A percentile compares a stretch with the other conserved stretches of the same genome.
Conservation (phyloP, 2,113 vertebrate genomes). For the Chamaea fasciata region DNA sequence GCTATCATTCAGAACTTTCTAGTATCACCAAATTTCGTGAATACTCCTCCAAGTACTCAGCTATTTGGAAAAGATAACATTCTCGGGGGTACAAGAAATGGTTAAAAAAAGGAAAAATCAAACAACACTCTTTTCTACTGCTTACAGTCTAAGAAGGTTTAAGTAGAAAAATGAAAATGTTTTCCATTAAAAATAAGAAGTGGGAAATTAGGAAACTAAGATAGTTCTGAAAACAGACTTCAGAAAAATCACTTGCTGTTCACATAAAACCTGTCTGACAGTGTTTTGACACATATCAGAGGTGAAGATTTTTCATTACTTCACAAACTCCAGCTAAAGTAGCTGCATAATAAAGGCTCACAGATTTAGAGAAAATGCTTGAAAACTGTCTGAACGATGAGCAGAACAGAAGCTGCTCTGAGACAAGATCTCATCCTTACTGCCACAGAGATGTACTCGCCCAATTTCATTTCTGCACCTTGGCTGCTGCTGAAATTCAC, state of each 20-base stretch:
- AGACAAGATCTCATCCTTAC: neutral
- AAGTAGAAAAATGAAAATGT: neutral
- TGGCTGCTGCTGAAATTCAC: neutral
- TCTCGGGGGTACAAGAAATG: neutral
- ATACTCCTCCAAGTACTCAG: neutral
- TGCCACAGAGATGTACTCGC: neutral
- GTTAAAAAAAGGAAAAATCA: neutral
- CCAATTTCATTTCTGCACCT: neutral
- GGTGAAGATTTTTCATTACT: constrained; percentile 33
- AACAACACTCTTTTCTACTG: neutral
- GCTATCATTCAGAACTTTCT: neutral
- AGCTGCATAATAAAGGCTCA: constrained; percentile 22
- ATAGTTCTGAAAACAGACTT: constrained; percentile 30
- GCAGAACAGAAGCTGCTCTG: constrained; percentile 1
- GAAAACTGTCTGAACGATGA: constrained; percentile 4
- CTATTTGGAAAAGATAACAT: neutral
- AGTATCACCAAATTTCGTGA: neutral
- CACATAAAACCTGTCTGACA: constrained; percentile 46
- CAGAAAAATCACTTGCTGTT: constrained; percentile 41
- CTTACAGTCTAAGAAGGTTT: neutral
- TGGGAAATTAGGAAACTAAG: constrained; percentile 15
- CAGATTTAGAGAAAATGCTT: constrained; percentile 8
- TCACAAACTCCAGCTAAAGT: constrained; percentile 2
- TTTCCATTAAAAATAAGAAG: constrained; percentile 20
- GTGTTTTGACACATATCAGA: constrained; percentile 58